Base-by-base conservation (phyloP, 1,140 invertebrate genomes). In the Bombus terrestris region DNA sequence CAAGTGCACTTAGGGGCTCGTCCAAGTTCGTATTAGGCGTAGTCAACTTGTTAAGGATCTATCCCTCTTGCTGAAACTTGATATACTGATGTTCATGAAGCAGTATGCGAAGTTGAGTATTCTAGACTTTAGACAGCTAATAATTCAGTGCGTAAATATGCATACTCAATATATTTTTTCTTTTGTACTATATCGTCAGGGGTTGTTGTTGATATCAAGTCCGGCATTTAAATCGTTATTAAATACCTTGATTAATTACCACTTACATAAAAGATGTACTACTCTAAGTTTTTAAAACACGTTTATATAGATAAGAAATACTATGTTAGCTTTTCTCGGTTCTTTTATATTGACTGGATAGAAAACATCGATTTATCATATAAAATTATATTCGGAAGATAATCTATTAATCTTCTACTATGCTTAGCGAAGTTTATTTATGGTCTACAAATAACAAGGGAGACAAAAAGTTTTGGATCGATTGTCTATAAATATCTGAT, bases 11-110 rank as follows among this genome's bases (percentile, higher is more conserved):
- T 47, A 80, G 35, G 78, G 25, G 35, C 25, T 80, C 37, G 66
- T 18, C 25, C 25, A 80, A 80, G 28, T 80, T 80, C 78, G 15
- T 80, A 39, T 69, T 80, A 80, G 78, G 64, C 25, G 64, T n/a
- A 80, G 78, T 80, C 78, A 80, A 80, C 59, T 69, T 80, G 78
- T 53, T 35, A 37, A 69, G 41, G 41, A 35, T 69, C 78, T 47
- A 69, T 47, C 78, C 22, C 66, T 69, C 78, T 47, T 53, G 64
- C 25, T 25, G 35, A 69, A 80, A 80, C 43, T 69, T 69, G 78
- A 80, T 47, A 80, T 53, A 80, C 37, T 39, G 62, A 66, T 69
- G 62, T 37, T 69, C 62, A 28, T 18, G 37, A 3, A 78, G 13
- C 64, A 47, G 18, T 35, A 43, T 28, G 13, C n/a, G 22, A 35